Percentiles rank a stretch among this genome's conserved stretches.
phyloP scores from a whole-genome alignment of 2,113 vertebrate genomes.

The Spheniscus mendiculus region DNA sequence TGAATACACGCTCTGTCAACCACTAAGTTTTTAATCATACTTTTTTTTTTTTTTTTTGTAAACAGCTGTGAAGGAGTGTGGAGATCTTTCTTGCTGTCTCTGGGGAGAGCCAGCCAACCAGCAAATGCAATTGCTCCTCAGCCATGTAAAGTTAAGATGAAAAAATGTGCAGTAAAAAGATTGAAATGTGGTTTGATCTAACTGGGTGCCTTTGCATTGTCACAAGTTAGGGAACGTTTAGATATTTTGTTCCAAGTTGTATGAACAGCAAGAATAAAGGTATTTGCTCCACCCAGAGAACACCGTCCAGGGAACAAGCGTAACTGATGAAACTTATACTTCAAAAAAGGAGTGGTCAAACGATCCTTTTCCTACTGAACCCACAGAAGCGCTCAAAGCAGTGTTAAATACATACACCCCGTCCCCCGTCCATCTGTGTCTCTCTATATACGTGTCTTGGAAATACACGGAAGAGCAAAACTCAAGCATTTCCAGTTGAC shows the following conservation, averaged over 20 bases:
- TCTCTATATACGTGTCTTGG: neutral
- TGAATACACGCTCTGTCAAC: rapidly evolving
- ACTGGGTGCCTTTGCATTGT: neutral
- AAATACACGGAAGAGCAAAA: neutral
- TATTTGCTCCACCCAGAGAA: neutral
- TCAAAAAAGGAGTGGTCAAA: neutral
- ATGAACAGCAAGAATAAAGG: neutral
- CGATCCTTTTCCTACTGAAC: neutral
- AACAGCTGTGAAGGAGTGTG: neutral
- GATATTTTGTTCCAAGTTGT: neutral
- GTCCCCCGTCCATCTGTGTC: neutral
- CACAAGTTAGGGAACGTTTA: neutral
- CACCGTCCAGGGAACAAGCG: neutral
- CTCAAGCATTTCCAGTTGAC: neutral
- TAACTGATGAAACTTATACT: neutral
- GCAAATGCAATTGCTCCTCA: neutral
- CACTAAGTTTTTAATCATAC: neutral
- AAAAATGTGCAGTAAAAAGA: neutral
- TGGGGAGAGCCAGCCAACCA: neutral
- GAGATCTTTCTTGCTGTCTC: neutral
- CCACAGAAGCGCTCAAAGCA: neutral
- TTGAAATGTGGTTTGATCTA: neutral
- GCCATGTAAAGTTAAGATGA: neutral
- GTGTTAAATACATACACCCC: neutral
- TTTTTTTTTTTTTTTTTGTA: neutral